Percentiles rank a stretch among this genome's conserved stretches.
Conservation (phyloP, 2,888 invertebrate genomes). For the Amphipoea oculea region DNA sequence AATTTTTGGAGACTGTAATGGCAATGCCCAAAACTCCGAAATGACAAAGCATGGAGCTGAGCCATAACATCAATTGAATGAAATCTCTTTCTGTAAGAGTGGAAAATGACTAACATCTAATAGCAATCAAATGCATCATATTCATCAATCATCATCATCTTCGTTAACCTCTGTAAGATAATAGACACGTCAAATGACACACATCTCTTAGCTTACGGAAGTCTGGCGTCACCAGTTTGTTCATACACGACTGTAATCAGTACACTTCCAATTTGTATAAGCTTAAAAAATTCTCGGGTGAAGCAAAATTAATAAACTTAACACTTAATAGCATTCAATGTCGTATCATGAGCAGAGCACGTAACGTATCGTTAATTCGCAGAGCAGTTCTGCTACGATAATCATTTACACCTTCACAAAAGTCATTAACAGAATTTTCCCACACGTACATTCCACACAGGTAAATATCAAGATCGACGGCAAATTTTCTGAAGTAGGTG, state of each 20-base stretch:
- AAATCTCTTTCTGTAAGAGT: background rate
- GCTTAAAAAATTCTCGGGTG: background rate
- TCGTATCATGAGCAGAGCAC: slow-evolving; percentile 22
- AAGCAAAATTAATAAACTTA: slow-evolving; percentile 16
- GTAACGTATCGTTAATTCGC: slow-evolving; percentile 25
- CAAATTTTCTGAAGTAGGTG: slow-evolving; percentile 62
- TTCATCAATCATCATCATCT: background rate
- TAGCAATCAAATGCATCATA: background rate
- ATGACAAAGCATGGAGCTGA: background rate
- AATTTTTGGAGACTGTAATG: slow-evolving; percentile 3
- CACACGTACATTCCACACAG: slow-evolving; percentile 48
- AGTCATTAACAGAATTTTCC: slow-evolving; percentile 52
- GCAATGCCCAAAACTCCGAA: background rate
- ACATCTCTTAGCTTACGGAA: slow-evolving; percentile 1
- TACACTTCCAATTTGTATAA: background rate
- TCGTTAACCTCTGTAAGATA: background rate
- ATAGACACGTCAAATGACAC: background rate
- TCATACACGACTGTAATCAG: background rate
- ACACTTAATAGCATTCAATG: slow-evolving; percentile 17
- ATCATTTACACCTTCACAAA: slow-evolving; percentile 51
- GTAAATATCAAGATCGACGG: slow-evolving; percentile 62
- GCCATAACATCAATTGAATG: background rate
- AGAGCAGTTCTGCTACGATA: slow-evolving; percentile 22
- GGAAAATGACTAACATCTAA: background rate
- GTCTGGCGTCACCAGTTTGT: background rate